A percentile compares a stretch with the other conserved stretches of the same genome.
Conservation (phyloP, 2,797 vertebrate genomes). For the Pseudochirops cupreus region DNA sequence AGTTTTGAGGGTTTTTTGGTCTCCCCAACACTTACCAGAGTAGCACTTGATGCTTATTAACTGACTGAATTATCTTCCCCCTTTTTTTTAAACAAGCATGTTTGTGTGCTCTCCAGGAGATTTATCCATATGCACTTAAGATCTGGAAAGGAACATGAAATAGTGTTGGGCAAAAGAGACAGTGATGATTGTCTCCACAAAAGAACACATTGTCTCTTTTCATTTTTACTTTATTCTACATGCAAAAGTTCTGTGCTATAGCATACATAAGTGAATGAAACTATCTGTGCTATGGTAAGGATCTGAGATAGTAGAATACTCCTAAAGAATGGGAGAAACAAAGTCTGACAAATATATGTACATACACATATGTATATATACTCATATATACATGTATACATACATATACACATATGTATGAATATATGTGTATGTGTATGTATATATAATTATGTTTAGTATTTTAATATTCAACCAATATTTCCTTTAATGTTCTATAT, state of each 20-base stretch:
- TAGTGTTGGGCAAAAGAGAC: background rate
- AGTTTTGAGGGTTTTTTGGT: background rate
- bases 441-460: background rate
- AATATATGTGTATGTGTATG: no score
- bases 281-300: background rate
- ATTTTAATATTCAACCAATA: background rate
- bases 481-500: background rate
- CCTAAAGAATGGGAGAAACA: background rate
- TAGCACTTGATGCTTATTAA: background rate
- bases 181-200: background rate
- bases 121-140: background rate
- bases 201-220: background rate
- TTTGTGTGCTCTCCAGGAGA: background rate
- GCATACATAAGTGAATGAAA: background rate
- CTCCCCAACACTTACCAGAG: background rate
- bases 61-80: background rate
- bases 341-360: background rate
- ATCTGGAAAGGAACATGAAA: background rate
- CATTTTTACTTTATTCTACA: background rate
- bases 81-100: background rate
- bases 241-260: background rate
- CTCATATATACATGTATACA: no score
- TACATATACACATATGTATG: no score
- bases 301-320: background rate
- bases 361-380: no score